Base-by-base conservation (phyloP, 2,113 vertebrate genomes). In the Halichoerus grypus region DNA sequence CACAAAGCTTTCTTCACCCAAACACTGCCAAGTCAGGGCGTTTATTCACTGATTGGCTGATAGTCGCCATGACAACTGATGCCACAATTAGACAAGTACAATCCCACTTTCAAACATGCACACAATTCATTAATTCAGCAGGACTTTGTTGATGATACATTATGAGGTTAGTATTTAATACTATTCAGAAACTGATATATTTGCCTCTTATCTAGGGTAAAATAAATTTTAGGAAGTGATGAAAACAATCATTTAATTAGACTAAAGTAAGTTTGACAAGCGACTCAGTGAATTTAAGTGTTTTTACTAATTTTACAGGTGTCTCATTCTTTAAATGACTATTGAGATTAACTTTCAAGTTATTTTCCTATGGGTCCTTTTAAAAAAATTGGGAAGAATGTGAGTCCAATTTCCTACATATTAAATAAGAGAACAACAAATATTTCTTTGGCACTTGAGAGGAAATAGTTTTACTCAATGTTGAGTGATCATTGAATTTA, bases 31-130 rank as follows among this genome's bases (percentile, higher is more conserved):
- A 99, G 99, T 99, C 99, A 99, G 99, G 99, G 99, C 99, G 99
- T 99, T 99, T 99, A 99, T 99, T 99, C 99, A 98, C 98, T 97
- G 99, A 99, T 99, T 99, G 99, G 99, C 98, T 98, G 99, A 99
- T 99, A 99, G 99, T 99, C 98, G 98, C 99, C 99, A 99, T 99
- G 99, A 99, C 99, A 99, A 99, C 99, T 97, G 98, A 99, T 99
- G 98, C 99, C 99, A 99, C 99, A 99, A 99, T 99, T 99, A 99
- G 99, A 99, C 99, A 99, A 99, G 99, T 99, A 99, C 99, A 99
- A 99, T 99, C 99, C 99, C 96, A 99, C 99, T 99, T 99, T 99
- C 99, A 99, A 99, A 99, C 99, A 99, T 97, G 98, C 98, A 98
- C 98, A 98, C 98, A 99, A 99, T 99, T 99, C 99, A 99, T 99